Evolutionary conservation across 2,888 invertebrate species (phyloP).

Genomic region (Holacanthella duospinosa): DNA sequence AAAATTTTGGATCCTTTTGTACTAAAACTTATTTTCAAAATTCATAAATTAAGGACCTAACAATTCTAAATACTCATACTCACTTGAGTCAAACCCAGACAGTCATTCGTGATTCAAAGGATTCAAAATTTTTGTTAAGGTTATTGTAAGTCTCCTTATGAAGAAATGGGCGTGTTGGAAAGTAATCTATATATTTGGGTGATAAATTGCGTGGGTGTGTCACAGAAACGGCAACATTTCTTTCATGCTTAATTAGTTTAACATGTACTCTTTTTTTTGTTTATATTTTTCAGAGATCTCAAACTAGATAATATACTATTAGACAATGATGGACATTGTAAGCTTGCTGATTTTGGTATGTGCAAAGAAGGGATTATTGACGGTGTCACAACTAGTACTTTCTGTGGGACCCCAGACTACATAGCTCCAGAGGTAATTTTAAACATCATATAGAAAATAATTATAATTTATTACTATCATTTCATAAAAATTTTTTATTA

Average conservation of each 20-base stretch:
- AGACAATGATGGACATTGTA: constrained; percentile 90
- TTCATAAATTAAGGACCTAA: no score
- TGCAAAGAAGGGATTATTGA: constrained; percentile 94
- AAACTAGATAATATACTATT: constrained; percentile 96
- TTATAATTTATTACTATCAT: background rate
- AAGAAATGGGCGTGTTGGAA: no score
- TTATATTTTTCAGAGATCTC: constrained; percentile 59
- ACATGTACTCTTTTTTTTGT: background rate
- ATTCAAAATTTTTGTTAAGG: no score
- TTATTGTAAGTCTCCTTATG: no score
- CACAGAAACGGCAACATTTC: background rate
- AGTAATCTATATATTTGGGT: no score
- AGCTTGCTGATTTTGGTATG: constrained; percentile 94
- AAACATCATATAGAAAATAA: constrained; percentile 11
- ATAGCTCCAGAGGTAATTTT: constrained; percentile 94
- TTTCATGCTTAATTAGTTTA: background rate
- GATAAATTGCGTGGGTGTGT: no score
- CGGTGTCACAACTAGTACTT: constrained; percentile 83
- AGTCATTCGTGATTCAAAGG: no score
- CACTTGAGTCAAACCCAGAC: no score
- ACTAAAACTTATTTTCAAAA: no score
- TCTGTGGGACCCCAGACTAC: constrained; percentile 99
- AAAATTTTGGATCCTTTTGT: background rate
- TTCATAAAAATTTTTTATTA: background rate
- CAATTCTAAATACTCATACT: no score